These are phyloP conservation scores for Chrysocyon brachyurus DNA, from an alignment of 2,797 vertebrate species.

Conservation along the genomic window DNA sequence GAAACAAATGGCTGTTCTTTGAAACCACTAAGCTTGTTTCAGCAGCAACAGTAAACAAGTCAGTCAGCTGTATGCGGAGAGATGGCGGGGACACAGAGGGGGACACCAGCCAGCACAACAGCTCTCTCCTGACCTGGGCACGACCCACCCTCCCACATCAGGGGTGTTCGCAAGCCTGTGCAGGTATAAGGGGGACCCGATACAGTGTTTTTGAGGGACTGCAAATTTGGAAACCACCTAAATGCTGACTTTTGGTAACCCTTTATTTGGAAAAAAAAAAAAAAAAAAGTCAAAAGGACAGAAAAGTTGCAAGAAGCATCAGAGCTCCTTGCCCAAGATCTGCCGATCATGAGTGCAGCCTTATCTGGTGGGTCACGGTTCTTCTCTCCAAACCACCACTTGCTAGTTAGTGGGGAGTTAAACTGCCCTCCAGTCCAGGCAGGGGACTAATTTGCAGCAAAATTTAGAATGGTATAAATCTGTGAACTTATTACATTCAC, in stretches of 20 bases:
- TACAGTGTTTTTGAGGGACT: fast-evolving
- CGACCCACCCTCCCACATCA: not conserved
- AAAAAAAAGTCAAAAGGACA: not conserved
- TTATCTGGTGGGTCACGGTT: too few relatives aligned
- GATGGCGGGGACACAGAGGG: not conserved
- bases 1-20: too few relatives aligned
- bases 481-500: too few relatives aligned
- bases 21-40: not conserved
- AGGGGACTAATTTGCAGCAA: not conserved
- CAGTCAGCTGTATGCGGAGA: not conserved
- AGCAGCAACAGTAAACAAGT: not conserved
- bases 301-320: too few relatives aligned
- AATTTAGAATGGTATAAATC: not conserved
- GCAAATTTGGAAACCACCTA: not conserved
- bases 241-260: not conserved
- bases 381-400: not conserved
- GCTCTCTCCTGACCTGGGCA: not conserved
- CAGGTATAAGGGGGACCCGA: fast-evolving
- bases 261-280: not conserved
- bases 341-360: fast-evolving
- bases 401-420: not conserved
- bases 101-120: fast-evolving
- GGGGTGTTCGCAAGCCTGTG: too few relatives aligned
- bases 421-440: not conserved
- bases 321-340: not conserved